Evolutionary conservation across 2,888 invertebrate genomes (phyloP), one percentile per base, ranked within the genome.

Genomic region (Leptura quadrifasciata): DNA sequence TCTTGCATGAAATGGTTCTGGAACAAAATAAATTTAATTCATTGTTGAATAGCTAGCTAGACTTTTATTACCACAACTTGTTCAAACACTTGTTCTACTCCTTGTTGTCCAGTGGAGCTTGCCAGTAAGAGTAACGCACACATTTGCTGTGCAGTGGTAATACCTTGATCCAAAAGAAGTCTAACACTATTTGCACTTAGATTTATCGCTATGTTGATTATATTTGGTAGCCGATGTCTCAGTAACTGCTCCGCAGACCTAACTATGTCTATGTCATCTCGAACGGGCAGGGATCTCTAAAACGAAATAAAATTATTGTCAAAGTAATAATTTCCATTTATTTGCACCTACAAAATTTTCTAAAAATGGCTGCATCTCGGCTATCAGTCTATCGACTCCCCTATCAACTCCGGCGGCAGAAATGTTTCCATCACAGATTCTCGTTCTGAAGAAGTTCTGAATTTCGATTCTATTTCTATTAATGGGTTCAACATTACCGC

Each of bases 381-480:
- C 81, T 39, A 91, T 81, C 10, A 92, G 81, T 76, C 88, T 85
- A 17, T 90, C 89, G 3, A 90, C 89, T 35, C 89, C 90, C 54
- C 86, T 84, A 18, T 88, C 85, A 21, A 91, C 87, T 68, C 90
- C 90, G 18, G 87, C 88, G 5, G 88, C 85, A 0, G 87, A 89
- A 2, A 89, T 87, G 9, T 85, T 85, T 57, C 89, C 90, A 24
- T 90, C 85, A 69, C 91, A 86, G 0, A 92, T 86, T 5, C 89
- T 85, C 8, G 88, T 86, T 17, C 86, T 80, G 54, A 92, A 87
- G 85, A 92, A 92, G 54, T 88, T 87, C 71, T 89, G 88, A 35
- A 92, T 85, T 24, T 89, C 90, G 6, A 83, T 85, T 55, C 89
- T 88, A 57, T 92, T 87, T 58, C 89, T 88, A 75, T 89, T 88